A percentile compares a stretch with the other conserved stretches of the same genome.
phyloP scores from a whole-genome alignment of 1,140 invertebrate species.

The Mactra quadrangularis region DNA sequence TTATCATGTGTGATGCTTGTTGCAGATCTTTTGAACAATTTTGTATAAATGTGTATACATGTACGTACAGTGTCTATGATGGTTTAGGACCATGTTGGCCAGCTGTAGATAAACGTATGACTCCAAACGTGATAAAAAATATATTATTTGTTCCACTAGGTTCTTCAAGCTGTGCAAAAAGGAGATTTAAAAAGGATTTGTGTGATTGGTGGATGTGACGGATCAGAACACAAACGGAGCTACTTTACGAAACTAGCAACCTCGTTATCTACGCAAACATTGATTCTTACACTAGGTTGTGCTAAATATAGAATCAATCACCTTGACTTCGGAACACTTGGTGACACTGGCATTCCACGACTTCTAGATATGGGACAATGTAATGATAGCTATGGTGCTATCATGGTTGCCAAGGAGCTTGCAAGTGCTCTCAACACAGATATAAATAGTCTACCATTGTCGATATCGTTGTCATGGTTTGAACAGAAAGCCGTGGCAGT shows the following conservation, averaged over 20 bases:
- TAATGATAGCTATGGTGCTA: slow-evolving; percentile 71
- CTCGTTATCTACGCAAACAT: slow-evolving; percentile 61
- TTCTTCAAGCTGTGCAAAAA: slow-evolving; percentile 63
- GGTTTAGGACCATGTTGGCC: too few species aligned
- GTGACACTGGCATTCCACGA: slow-evolving; percentile 69
- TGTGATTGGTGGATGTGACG: slow-evolving; percentile 73
- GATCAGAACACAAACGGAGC: slow-evolving; percentile 71
- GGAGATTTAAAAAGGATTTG: slow-evolving; percentile 68
- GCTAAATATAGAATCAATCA: slow-evolving; percentile 72
- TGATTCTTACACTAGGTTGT: slow-evolving; percentile 73
- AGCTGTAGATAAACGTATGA: too few species aligned
- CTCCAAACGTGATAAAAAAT: too few species aligned
- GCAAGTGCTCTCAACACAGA: slow-evolving; percentile 70
- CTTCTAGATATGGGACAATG: slow-evolving; percentile 73
- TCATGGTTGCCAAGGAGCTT: slow-evolving; percentile 66
- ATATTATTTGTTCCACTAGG: too few species aligned
- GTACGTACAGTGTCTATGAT: too few species aligned
- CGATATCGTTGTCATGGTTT: slow-evolving; percentile 70
- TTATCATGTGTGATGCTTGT: too few species aligned
- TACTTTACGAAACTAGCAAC: slow-evolving; percentile 69
- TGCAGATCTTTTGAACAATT: too few species aligned
- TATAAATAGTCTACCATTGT: slow-evolving; percentile 70
- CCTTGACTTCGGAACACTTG: slow-evolving; percentile 66
- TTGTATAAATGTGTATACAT: too few species aligned
- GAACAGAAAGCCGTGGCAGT: slow-evolving; percentile 74